Percentiles rank a stretch among this genome's conserved stretches.
Conservation (phyloP, 2,888 invertebrate genomes). For the Dryocosmus kuriphilus region DNA sequence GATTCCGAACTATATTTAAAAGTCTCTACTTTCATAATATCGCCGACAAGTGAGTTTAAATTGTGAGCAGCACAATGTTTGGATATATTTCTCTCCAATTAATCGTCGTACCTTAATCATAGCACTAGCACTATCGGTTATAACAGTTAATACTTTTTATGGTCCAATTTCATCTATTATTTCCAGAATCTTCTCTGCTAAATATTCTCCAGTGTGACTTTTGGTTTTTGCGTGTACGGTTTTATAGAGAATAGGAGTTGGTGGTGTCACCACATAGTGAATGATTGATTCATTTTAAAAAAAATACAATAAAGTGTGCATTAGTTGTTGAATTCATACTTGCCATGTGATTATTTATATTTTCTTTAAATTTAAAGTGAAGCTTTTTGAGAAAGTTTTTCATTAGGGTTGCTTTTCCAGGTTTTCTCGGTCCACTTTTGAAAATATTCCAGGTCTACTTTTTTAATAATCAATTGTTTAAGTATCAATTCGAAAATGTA, state of each 20-base stretch:
- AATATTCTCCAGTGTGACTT: conserved; percentile 45
- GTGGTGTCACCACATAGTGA: conserved; percentile 43
- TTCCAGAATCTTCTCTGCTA: conserved; percentile 37
- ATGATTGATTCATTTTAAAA: conserved; percentile 33
- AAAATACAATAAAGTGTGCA: background rate
- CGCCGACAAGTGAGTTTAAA: background rate
- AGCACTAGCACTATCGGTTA: conserved; percentile 12
- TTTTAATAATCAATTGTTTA: no score
- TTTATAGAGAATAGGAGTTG: conserved; percentile 51
- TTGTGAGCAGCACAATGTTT: background rate
- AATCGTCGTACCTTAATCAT: background rate
- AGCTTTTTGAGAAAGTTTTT: no score
- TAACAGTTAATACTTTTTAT: conserved; percentile 42
- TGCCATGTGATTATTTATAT: no score
- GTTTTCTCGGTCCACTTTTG: no score
- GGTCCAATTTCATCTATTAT: conserved; percentile 41
- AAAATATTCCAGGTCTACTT: no score
- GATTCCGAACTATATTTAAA: background rate
- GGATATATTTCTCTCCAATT: background rate
- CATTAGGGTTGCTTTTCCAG: no score
- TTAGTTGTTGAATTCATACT: no score
- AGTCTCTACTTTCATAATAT: background rate
- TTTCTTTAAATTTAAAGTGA: no score
- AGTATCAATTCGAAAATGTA: no score
- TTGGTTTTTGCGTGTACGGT: conserved; percentile 42